Percentiles rank a stretch among this genome's conserved stretches.
These are phyloP conservation scores for mouse (Mus musculus) DNA, from an alignment of 2,113 vertebrate species.

Conservation along the genomic window DNA sequence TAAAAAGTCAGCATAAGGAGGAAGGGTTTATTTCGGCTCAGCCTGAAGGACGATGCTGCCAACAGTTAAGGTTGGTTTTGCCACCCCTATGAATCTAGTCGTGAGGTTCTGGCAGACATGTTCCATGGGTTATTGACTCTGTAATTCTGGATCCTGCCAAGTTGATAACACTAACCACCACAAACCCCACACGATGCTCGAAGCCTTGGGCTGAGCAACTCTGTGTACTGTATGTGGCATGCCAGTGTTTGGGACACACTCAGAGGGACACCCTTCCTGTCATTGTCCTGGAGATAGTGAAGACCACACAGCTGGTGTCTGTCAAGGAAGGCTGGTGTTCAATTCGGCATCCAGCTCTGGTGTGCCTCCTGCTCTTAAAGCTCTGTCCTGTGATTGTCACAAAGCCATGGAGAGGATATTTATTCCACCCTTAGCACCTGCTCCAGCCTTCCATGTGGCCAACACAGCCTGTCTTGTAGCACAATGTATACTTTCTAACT, in stretches of 20 bases:
- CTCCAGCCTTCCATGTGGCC: accelerated
- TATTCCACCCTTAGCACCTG: accelerated
- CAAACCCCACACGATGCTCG: accelerated
- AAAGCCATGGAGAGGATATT: background rate
- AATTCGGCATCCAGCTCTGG: accelerated
- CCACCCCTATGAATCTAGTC: background rate
- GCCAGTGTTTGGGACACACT: background rate
- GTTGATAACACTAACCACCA: background rate
- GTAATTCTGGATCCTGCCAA: background rate
- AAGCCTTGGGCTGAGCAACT: background rate
- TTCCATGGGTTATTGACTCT: too few species aligned
- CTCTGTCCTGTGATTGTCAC: background rate
- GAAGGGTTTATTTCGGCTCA: background rate
- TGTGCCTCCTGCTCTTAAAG: too few species aligned
- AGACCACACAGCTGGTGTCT: background rate
- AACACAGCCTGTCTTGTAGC: background rate
- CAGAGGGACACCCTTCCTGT: background rate
- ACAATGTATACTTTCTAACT: background rate
- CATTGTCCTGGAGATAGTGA: accelerated
- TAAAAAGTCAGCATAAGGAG: background rate
- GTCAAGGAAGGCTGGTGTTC: background rate
- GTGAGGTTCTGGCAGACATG: background rate
- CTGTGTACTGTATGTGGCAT: background rate
- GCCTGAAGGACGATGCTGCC: background rate
- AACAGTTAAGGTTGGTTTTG: background rate